Percentiles rank a stretch among this genome's conserved stretches.
Evolutionary conservation across 2,888 invertebrate genomes (phyloP).

Genomic region (Boloria euphrosyne): DNA sequence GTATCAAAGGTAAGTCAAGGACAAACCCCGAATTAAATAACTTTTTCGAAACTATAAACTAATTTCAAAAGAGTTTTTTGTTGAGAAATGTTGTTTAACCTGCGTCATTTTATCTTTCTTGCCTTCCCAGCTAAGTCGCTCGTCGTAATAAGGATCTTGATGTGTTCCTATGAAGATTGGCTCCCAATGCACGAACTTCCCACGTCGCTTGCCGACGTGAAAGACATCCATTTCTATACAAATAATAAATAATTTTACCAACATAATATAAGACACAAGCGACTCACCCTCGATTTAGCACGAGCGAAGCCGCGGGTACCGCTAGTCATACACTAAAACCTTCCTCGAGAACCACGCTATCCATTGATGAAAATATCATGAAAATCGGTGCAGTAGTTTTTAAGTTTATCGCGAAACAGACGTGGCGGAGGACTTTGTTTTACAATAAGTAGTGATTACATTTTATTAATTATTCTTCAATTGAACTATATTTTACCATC

Average conservation of each 20-base stretch:
- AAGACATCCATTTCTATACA: slow-evolving; percentile 87
- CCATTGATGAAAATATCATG: not conserved
- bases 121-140: slow-evolving; percentile 96
- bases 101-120: slow-evolving; percentile 98
- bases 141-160: slow-evolving; percentile 93
- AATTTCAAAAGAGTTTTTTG: no score
- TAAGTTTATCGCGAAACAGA: no score
- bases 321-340: no score
- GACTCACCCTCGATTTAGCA: not conserved
- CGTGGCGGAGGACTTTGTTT: no score
- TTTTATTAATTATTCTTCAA: no score
- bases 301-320: no score
- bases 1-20: not conserved
- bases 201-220: slow-evolving; percentile 91
- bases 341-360: no score
- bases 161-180: slow-evolving; percentile 96
- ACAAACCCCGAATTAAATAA: no score
- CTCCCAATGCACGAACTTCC: slow-evolving; percentile 93
- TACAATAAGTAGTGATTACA: no score
- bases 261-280: not conserved
- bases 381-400: no score
- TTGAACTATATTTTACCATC: no score
- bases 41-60: no score
- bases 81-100: slow-evolving; percentile 70
- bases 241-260: slow-evolving; percentile 2